Evolutionary conservation across 1,140 invertebrate species (phyloP).

Genomic region (Lucilia cuprina): DNA sequence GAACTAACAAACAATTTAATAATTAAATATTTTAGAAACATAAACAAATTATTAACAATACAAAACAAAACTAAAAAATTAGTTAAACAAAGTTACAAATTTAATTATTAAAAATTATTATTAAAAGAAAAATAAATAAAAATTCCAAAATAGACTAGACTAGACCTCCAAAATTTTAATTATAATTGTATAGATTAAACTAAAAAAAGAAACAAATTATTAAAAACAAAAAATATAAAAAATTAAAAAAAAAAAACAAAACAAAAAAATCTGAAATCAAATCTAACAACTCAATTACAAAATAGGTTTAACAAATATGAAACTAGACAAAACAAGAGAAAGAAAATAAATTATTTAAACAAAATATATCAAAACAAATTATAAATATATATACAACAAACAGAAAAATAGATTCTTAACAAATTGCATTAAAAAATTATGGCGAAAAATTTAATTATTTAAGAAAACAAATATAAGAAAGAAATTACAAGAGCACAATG

Average conservation of each 20-base stretch:
- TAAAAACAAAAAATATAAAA: slow-evolving; percentile 7
- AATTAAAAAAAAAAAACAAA: neutral
- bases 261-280: slow-evolving; percentile 23
- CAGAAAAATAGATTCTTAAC: neutral
- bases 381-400: neutral
- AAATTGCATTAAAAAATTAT: neutral
- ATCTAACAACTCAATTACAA: slow-evolving; percentile 35
- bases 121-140: neutral
- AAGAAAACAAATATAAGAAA: neutral
- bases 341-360: slow-evolving; percentile 18
- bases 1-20: neutral
- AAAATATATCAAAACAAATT: slow-evolving; percentile 10
- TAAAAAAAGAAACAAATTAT: neutral
- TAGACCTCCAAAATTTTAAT: slow-evolving; percentile 6
- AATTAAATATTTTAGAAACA: slow-evolving; percentile 1
- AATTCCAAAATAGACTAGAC: neutral
- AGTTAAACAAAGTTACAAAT: neutral
- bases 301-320: slow-evolving; percentile 29
- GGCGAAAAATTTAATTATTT: neutral
- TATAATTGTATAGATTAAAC: slow-evolving; percentile 5
- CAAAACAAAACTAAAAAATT: neutral
- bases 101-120: neutral
- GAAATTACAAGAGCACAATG: neutral
- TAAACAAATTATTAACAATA: neutral
- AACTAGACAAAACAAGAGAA: neutral